Conservation (phyloP, 2,113 vertebrate species). For the Dolichotis patagonum region DNA sequence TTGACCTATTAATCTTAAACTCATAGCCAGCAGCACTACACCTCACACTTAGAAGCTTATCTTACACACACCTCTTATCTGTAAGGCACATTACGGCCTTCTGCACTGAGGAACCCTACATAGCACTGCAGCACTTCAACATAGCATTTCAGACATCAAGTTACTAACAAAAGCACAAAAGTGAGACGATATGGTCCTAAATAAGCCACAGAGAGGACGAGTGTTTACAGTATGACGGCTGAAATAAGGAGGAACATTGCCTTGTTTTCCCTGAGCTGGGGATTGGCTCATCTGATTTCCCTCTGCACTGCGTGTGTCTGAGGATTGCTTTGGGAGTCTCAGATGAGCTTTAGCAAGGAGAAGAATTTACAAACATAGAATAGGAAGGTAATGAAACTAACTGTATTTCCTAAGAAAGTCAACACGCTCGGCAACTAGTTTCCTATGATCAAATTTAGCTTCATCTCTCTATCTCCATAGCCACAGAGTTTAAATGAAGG, state of each 20-base stretch:
- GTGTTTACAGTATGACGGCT: neutral
- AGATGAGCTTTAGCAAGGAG: neutral
- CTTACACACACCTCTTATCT: neutral
- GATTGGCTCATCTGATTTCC: neutral
- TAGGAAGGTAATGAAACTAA: neutral
- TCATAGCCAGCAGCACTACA: neutral
- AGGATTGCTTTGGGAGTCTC: neutral
- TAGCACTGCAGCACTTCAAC: neutral
- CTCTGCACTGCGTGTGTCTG: neutral
- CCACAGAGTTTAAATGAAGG: neutral
- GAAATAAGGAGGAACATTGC: neutral
- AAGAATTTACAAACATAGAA: neutral
- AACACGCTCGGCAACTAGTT: neutral
- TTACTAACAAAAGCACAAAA: neutral
- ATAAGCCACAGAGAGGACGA: neutral
- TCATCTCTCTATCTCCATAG: neutral
- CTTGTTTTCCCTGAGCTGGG: neutral
- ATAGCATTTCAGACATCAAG: neutral
- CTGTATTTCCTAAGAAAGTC: neutral
- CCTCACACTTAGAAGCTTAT: neutral
- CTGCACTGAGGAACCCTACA: neutral
- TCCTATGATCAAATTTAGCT: neutral
- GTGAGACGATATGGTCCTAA: neutral
- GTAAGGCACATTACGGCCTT: neutral
- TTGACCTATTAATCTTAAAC: conserved; percentile 8